Conservation (phyloP, 2,113 vertebrate species). For the Menura novaehollandiae region DNA sequence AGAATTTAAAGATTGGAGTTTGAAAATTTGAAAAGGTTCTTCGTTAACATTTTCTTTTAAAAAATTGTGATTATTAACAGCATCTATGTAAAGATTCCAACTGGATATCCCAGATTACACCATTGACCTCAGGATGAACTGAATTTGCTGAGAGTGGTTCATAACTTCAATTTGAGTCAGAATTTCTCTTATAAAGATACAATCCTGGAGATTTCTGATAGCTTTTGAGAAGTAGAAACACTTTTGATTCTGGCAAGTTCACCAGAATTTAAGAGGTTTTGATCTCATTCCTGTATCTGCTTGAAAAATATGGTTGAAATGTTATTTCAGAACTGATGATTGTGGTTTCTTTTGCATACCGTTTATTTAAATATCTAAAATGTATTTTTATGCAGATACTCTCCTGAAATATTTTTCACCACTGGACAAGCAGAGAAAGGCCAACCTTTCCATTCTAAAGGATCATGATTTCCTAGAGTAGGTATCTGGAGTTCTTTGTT, state of each 20-base stretch:
- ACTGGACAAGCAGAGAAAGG: constrained; percentile 75
- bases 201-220: background rate
- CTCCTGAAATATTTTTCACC: constrained; percentile 71
- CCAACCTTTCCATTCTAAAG: constrained; percentile 84
- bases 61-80: background rate
- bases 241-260: background rate
- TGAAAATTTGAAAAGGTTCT: background rate
- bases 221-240: background rate
- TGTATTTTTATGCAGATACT: constrained; percentile 67
- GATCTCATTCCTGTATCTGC: background rate
- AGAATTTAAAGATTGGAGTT: background rate
- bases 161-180: background rate
- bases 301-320: background rate
- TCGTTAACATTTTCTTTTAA: background rate
- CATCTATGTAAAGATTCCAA: background rate
- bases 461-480: constrained; percentile 81
- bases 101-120: background rate
- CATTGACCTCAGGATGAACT: background rate
- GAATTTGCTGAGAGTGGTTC: background rate
- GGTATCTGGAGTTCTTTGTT: constrained; percentile 7
- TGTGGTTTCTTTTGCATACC: background rate
- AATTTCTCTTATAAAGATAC: background rate
- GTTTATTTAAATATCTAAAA: background rate
- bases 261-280: background rate
- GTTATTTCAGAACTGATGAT: background rate